phyloP scores from a whole-genome alignment of 2,113 vertebrate species.

The Cinclus cinclus region DNA sequence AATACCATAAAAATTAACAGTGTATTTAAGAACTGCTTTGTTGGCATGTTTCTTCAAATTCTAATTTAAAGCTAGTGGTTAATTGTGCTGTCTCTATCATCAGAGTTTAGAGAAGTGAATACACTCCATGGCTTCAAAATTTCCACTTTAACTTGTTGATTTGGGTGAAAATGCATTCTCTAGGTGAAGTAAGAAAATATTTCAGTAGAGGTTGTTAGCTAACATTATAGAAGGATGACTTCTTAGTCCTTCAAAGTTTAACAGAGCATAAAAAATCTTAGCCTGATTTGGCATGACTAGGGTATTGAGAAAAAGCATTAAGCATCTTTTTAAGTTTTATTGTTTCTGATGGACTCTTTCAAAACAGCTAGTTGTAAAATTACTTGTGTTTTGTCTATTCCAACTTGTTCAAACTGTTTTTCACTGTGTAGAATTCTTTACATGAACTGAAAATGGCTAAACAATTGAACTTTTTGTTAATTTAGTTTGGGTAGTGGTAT shows the following conservation, averaged over 20 bases:
- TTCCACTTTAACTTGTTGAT: neutral
- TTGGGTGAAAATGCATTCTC: neutral
- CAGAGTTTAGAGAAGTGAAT: slow-evolving; percentile 29
- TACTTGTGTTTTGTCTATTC: neutral
- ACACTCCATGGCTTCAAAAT: neutral
- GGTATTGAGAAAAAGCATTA: neutral
- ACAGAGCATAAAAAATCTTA: neutral
- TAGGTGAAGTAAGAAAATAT: neutral
- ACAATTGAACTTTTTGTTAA: neutral
- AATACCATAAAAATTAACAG: slow-evolving; percentile 74
- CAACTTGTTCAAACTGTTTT: neutral
- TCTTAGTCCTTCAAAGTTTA: neutral
- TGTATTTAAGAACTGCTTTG: slow-evolving; percentile 74
- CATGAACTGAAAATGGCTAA: neutral
- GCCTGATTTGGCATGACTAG: neutral
- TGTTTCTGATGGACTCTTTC: neutral
- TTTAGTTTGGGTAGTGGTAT: neutral
- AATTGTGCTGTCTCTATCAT: slow-evolving; percentile 48
- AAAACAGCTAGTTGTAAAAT: neutral
- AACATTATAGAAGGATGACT: neutral
- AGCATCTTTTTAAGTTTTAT: neutral
- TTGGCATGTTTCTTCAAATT: slow-evolving; percentile 63
- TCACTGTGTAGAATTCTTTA: neutral
- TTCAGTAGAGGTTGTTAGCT: neutral
- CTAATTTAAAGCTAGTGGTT: slow-evolving; percentile 64